phyloP scores from a whole-genome alignment of 2,888 invertebrate species.

The Athrips mouffetella region DNA sequence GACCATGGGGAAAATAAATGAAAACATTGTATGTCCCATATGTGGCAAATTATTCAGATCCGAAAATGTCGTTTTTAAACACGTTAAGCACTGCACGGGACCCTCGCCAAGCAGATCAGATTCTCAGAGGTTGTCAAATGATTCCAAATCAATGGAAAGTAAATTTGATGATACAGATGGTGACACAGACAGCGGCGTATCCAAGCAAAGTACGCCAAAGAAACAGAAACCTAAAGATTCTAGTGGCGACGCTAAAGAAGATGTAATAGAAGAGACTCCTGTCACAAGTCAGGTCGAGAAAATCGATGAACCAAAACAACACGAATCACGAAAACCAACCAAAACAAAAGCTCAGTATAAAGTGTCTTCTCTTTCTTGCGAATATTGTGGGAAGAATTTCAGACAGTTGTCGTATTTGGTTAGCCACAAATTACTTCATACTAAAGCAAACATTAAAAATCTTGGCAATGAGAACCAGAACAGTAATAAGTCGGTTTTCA shows the following conservation, averaged over 20 bases:
- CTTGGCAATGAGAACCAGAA: conserved; percentile 30
- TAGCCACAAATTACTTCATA: conserved; percentile 63
- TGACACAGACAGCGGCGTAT: conserved; percentile 37
- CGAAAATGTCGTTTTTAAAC: conserved; percentile 73
- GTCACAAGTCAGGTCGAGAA: conserved; percentile 39
- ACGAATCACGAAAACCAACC: conserved; percentile 35
- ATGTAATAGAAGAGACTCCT: conserved; percentile 56
- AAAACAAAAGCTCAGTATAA: conserved; percentile 37
- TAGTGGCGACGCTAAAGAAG: conserved; percentile 40
- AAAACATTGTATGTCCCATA: conserved; percentile 72
- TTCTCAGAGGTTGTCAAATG: conserved; percentile 55
- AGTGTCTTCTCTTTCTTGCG: conserved; percentile 52
- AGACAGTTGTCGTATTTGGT: conserved; percentile 68
- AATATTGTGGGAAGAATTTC: conserved; percentile 69
- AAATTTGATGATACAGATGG: conserved; percentile 47
- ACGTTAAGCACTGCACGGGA: conserved; percentile 73
- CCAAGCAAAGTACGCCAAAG: conserved; percentile 35
- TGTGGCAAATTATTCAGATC: conserved; percentile 71
- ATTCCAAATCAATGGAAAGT: conserved; percentile 44
- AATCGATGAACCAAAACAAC: conserved; percentile 34
- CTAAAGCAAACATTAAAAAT: conserved; percentile 49
- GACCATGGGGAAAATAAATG: conserved; percentile 76
- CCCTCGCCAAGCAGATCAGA: conserved; percentile 68
- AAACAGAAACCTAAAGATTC: conserved; percentile 51
- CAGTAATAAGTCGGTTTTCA: conserved; percentile 45